Evolutionary conservation across 1,140 invertebrate genomes (phyloP).

Genomic region (Carcinoscorpius rotundicauda): DNA sequence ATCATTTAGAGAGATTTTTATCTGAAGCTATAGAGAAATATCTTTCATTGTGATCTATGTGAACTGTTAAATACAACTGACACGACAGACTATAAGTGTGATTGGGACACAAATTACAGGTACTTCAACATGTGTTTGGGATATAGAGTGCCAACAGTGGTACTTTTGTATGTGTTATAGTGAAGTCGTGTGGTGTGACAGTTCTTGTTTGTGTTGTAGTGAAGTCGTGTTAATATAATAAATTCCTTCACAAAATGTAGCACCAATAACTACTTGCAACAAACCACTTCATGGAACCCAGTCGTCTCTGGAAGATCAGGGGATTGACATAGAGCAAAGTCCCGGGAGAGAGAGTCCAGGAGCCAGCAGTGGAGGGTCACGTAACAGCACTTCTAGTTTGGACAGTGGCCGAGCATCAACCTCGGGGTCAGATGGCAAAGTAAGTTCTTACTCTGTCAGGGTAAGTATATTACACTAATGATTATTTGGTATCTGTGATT

Average conservation of each 20-base stretch:
- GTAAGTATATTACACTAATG: no score
- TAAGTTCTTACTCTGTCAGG: no score
- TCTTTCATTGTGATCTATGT: no score
- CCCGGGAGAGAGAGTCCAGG: slow-evolving; percentile 56
- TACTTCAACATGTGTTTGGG: slow-evolving; percentile 20
- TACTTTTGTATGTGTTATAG: slow-evolving; percentile 11
- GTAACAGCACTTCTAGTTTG: slow-evolving; percentile 69
- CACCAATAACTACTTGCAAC: no score
- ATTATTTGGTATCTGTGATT: no score
- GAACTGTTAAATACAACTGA: no score
- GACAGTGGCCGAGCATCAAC: slow-evolving; percentile 67
- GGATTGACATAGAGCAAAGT: slow-evolving; percentile 56
- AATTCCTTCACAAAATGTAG: no score
- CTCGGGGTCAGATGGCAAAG: slow-evolving; percentile 40
- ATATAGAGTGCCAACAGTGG: slow-evolving; percentile 22
- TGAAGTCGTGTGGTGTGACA: neutral
- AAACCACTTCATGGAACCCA: slow-evolving; percentile 24
- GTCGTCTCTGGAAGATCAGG: slow-evolving; percentile 44
- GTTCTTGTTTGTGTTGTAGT: neutral
- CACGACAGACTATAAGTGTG: no score
- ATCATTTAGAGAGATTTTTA: no score
- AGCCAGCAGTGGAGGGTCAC: slow-evolving; percentile 41
- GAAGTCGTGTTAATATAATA: no score
- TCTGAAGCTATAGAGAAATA: no score
- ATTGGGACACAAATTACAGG: no score